Percentiles rank a stretch among this genome's conserved stretches.
phyloP scores from a whole-genome alignment of 1,140 invertebrate genomes.

The Calliopsis andreniformis region DNA sequence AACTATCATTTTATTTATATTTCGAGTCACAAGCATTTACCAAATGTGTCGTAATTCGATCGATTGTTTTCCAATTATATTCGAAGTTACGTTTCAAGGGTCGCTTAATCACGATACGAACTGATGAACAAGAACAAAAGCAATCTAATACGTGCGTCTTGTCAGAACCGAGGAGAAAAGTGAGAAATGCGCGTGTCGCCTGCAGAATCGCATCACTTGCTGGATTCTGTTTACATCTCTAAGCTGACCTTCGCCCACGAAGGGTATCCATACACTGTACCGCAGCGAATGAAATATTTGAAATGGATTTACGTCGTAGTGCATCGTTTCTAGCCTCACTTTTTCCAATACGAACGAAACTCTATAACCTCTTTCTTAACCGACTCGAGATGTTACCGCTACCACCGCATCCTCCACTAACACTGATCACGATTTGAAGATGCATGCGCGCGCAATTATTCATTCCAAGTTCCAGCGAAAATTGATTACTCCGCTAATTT shows the following conservation, averaged over 20 bases:
- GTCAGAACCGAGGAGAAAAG: background rate
- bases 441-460: background rate
- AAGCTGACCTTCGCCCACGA: background rate
- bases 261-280: background rate
- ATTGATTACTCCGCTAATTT: no score
- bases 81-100: no score
- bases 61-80: no score
- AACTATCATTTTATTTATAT: no score
- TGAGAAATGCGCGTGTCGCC: background rate
- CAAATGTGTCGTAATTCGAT: no score
- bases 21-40: no score
- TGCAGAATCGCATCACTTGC: background rate
- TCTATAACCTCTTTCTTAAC: background rate
- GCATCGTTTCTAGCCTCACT: background rate
- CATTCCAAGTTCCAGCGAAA: no score
- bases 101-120: no score
- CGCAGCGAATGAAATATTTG: background rate
- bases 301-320: background rate
- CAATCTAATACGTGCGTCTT: no score
- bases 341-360: background rate
- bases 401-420: background rate
- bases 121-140: no score
- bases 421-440: background rate
- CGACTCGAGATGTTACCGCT: background rate
- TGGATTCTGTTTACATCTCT: slow-evolving; percentile 12